Evolutionary conservation across 1,140 invertebrate genomes (phyloP), one percentile per base, ranked within the genome.

Genomic region (Gonatopus flavifemur): DNA sequence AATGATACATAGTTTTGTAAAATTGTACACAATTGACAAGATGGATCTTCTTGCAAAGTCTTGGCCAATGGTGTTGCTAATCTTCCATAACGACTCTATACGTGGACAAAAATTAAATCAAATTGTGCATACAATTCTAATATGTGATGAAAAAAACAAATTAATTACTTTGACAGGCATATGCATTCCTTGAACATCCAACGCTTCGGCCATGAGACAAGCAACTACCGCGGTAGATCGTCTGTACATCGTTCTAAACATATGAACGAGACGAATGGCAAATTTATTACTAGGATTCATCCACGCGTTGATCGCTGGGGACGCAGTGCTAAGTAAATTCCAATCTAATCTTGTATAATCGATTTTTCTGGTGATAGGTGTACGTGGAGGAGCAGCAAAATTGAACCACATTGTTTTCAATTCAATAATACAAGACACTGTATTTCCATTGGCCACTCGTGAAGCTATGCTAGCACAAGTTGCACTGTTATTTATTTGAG

Each of bases 261-360:
- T 83, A 44, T 91, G 84, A 18, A 92, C 87, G 28, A 92, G 84
- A 43, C 89, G 82, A 24, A 93, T 90, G 38, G 90, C 88, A 31
- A 95, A 83, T 19, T 92, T 81, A 78, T 98, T 95, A 66, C 89
- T 89, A 0, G 94, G 93, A 81, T 96, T 97, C 86, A 98, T 89
- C 95, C 95, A 98, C 0, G 95, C 93, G 69, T 96, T 96, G 49
- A 97, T 97, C 0, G 94, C 91, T 0, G 96, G 94, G 0, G 93
- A 95, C 6, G 93, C 93, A 4, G 95, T 98, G 72, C 93, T 96
- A 18, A 98, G 72, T 15, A 98, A 78, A 79, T 98, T 98, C 94
- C 95, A 98, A 74, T 98, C 96, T 47, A 96, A 76, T 60, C 93
- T 85, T 0, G 94, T 97, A 66, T 91, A 95, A 73, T 98, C 94